Percentiles rank a stretch among this genome's conserved stretches.
Evolutionary conservation across 2,888 invertebrate species (phyloP).

Genomic region (Gonocerus acuteangulatus): DNA sequence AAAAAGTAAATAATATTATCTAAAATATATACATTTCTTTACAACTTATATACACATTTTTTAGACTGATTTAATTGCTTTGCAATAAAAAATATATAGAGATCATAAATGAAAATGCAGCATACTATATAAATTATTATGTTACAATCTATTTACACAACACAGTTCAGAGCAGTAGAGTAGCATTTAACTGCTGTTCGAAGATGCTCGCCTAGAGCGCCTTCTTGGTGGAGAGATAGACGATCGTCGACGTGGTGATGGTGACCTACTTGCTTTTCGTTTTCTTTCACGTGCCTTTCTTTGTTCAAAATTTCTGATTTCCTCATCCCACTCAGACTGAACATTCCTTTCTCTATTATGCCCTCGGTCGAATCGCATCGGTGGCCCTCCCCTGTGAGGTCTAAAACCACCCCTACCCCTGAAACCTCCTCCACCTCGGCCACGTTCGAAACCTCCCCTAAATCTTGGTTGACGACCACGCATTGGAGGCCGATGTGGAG

Average conservation of each 20-base stretch:
- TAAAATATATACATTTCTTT: too few relatives aligned
- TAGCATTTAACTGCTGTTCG: constrained; percentile 20
- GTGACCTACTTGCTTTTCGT: constrained; percentile 14
- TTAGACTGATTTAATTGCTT: too few relatives aligned
- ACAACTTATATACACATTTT: too few relatives aligned
- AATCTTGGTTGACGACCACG: constrained; percentile 22
- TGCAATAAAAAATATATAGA: constrained; percentile 1
- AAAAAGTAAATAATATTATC: too few relatives aligned
- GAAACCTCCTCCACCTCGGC: constrained; percentile 20
- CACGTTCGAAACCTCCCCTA: constrained; percentile 20
- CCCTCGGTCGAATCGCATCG: constrained; percentile 6
- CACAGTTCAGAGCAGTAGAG: too few relatives aligned
- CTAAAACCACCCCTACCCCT: constrained; percentile 18
- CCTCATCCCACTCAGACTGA: constrained; percentile 37
- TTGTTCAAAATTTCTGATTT: constrained; percentile 37
- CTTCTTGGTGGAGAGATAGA: constrained; percentile 10
- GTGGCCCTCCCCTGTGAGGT: constrained; percentile 5
- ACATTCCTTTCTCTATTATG: constrained; percentile 28
- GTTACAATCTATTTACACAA: constrained; percentile 11
- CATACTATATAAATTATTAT: not conserved
- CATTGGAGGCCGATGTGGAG: constrained; percentile 3
- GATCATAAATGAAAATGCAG: constrained; percentile 16
- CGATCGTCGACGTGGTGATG: constrained; percentile 18
- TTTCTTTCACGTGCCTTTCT: constrained; percentile 28
- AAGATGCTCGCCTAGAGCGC: constrained; percentile 8